A percentile compares a stretch with the other conserved stretches of the same genome.
phyloP scores from a whole-genome alignment of 2,888 invertebrate genomes.

The Epinotia brunnichana region DNA sequence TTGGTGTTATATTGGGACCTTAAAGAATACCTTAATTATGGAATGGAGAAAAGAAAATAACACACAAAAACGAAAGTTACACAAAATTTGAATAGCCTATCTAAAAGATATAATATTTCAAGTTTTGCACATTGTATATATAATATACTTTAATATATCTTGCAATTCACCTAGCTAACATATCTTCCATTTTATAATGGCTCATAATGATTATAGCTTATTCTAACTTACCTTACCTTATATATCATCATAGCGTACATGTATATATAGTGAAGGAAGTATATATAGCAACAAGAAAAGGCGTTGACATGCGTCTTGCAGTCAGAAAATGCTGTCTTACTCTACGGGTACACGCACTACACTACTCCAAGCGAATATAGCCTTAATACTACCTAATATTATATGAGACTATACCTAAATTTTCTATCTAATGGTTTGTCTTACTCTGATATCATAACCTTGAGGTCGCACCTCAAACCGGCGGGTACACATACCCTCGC shows the following conservation, averaged over 20 bases:
- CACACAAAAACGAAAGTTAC: conserved; percentile 52
- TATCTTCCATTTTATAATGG: conserved; percentile 64
- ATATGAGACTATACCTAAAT: conserved; percentile 73
- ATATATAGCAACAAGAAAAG: conserved; percentile 65
- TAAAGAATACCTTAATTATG: conserved; percentile 66
- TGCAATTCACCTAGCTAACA: conserved; percentile 74
- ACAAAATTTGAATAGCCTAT: conserved; percentile 73
- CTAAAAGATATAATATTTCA: conserved; percentile 65
- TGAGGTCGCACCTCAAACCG: conserved; percentile 66
- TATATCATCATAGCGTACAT: conserved; percentile 48
- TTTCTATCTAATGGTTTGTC: conserved; percentile 76
- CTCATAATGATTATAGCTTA: conserved; percentile 51
- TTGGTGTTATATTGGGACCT: conserved; percentile 75
- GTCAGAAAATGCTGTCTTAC: conserved; percentile 47
- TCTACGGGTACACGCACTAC: conserved; percentile 62
- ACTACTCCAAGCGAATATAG: conserved; percentile 70
- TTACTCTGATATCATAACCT: conserved; percentile 60
- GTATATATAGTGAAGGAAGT: conserved; percentile 68
- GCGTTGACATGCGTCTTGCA: conserved; percentile 57
- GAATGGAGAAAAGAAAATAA: conserved; percentile 55
- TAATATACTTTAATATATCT: conserved; percentile 71
- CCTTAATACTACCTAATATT: conserved; percentile 63
- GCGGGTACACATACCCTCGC: conserved; percentile 39
- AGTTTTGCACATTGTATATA: conserved; percentile 67
- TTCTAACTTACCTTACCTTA: conserved; percentile 48